phyloP scores from a whole-genome alignment of 2,113 vertebrate genomes.

The Oreotragus oreotragus region DNA sequence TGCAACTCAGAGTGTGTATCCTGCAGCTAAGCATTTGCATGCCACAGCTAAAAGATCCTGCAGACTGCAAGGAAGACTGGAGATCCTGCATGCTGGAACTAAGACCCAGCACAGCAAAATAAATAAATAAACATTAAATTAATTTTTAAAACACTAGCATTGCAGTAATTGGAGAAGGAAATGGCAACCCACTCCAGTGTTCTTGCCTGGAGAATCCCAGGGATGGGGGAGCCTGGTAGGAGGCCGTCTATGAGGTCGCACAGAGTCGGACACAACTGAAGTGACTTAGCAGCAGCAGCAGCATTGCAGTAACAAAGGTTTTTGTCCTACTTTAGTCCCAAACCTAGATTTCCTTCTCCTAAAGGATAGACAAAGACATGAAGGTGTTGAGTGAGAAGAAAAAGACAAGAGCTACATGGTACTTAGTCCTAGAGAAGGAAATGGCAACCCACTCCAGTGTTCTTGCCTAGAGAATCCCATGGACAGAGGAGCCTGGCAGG shows the following conservation, averaged over 20 bases:
- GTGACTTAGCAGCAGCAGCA: too few relatives aligned
- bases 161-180: too few relatives aligned
- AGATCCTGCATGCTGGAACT: not conserved
- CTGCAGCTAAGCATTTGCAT: not conserved
- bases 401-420: not conserved
- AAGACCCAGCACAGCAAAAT: not conserved
- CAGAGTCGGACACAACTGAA: too few relatives aligned
- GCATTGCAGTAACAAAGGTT: too few relatives aligned
- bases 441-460: too few relatives aligned
- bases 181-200: too few relatives aligned
- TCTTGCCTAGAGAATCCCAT: too few relatives aligned
- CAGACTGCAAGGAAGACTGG: not conserved
- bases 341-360: not conserved
- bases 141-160: not conserved
- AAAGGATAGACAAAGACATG: not conserved
- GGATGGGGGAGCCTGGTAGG: too few relatives aligned
- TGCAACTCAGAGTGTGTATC: not conserved
- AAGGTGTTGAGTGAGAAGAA: not conserved
- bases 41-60: not conserved
- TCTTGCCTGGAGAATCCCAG: too few relatives aligned
- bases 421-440: not conserved
- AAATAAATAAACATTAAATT: not conserved
- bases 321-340: not conserved
- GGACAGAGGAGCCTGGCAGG: too few relatives aligned
- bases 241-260: fast-evolving